These are phyloP conservation scores for Tiliacea citrago DNA, from an alignment of 2,888 invertebrate species.

Conservation along the genomic window DNA sequence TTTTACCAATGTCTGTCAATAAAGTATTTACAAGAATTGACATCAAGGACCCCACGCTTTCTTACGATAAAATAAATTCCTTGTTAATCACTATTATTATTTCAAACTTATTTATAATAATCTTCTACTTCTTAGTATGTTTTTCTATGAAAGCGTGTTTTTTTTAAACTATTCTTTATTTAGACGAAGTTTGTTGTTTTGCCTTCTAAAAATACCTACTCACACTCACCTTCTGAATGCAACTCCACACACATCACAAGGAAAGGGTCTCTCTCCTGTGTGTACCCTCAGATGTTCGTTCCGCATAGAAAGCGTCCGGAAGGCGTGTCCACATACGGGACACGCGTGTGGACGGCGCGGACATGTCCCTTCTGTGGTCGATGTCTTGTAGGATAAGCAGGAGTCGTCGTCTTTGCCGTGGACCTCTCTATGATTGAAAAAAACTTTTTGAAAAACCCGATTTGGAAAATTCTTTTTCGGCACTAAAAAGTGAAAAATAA, in stretches of 20 bases:
- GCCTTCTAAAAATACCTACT: not conserved
- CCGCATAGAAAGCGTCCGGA: slow-evolving; percentile 78
- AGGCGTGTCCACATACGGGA: slow-evolving; percentile 75
- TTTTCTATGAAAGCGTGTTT: too few species aligned
- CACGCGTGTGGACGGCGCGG: slow-evolving; percentile 68
- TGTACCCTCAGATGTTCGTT: slow-evolving; percentile 81
- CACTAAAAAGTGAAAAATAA: too few species aligned
- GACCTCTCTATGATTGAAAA: slow-evolving; percentile 32
- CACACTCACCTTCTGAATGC: slow-evolving; percentile 73
- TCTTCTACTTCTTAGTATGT: too few species aligned
- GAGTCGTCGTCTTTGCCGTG: slow-evolving; percentile 26
- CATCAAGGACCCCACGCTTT: too few species aligned
- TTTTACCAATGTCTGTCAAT: too few species aligned
- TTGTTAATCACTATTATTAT: too few species aligned
- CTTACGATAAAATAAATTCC: too few species aligned
- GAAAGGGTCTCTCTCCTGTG: slow-evolving; percentile 81
- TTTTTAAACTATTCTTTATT: too few species aligned
- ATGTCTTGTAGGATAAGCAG: slow-evolving; percentile 33
- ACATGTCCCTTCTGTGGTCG: not conserved
- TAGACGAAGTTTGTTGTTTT: not conserved
- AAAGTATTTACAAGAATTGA: too few species aligned
- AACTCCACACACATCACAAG: slow-evolving; percentile 83
- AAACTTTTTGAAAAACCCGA: too few species aligned
- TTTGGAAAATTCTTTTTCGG: too few species aligned
- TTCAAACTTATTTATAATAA: too few species aligned